phyloP scores from a whole-genome alignment of 2,797 vertebrate genomes.

The Paguma larvata region DNA sequence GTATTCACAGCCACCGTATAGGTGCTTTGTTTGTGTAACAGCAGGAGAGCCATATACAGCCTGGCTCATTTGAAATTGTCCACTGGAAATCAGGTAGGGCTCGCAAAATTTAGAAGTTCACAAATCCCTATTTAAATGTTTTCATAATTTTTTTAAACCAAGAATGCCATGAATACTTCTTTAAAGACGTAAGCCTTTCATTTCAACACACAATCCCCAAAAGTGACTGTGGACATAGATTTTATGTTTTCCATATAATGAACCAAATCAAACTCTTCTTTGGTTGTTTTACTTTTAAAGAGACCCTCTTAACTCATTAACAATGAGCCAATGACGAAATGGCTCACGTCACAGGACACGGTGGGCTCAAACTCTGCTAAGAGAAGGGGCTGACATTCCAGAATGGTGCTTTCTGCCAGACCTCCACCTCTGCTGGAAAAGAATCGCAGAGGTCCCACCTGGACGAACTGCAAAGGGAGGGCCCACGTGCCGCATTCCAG shows the following conservation, averaged over 20 bases:
- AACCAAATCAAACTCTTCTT: not conserved
- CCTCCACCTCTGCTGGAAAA: not conserved
- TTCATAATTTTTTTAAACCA: not conserved
- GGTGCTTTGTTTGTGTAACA: not conserved
- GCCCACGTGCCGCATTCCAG: not conserved
- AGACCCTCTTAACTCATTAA: not conserved
- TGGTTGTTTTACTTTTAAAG: not conserved
- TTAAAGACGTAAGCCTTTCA: not conserved
- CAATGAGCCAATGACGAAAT: not conserved
- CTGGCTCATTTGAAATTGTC: not conserved
- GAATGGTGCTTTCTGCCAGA: not conserved
- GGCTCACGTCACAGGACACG: not conserved
- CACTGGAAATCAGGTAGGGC: not conserved
- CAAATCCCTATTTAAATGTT: not conserved
- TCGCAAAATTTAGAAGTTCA: not conserved
- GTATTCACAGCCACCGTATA: not conserved
- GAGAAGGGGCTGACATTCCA: not conserved
- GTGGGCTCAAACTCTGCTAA: not conserved
- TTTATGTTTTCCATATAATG: not conserved
- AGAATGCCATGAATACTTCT: not conserved
- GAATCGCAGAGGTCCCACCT: not conserved
- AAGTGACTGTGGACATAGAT: not conserved
- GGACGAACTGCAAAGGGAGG: not conserved
- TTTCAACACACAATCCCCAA: not conserved
- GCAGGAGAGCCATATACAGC: not conserved